These are phyloP conservation scores for Coracopsis vasa DNA, from an alignment of 2,113 vertebrate species.

Conservation along the genomic window DNA sequence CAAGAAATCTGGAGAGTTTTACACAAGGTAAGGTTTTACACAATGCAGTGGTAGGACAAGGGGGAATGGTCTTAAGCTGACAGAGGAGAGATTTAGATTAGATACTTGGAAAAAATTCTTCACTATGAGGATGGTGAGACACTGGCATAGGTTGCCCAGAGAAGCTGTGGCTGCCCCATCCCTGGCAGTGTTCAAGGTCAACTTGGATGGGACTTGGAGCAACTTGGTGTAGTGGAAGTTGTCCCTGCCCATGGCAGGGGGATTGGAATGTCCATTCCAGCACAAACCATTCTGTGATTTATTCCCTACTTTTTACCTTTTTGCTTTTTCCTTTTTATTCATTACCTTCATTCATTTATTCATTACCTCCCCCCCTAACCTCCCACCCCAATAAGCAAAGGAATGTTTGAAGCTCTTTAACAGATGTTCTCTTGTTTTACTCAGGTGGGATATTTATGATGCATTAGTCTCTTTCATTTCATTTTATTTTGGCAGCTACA, in stretches of 20 bases:
- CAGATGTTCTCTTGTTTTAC: slow-evolving; percentile 43
- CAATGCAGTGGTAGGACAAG: background rate
- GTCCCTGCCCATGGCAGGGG: background rate
- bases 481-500: slow-evolving; percentile 17
- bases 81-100: background rate
- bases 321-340: background rate
- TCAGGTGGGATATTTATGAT: slow-evolving; percentile 24
- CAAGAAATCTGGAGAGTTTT: background rate
- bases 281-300: background rate
- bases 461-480: slow-evolving; percentile 7
- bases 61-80: background rate
- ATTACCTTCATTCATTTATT: background rate
- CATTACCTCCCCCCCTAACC: background rate
- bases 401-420: background rate
- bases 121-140: background rate
- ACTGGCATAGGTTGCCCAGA: background rate
- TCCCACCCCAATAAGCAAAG: background rate
- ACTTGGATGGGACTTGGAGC: background rate
- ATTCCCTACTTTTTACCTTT: background rate
- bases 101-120: background rate
- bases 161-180: background rate
- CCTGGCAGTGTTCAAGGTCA: background rate
- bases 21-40: background rate
- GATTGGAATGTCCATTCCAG: background rate
- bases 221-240: background rate